phyloP scores from a whole-genome alignment of 2,797 vertebrate genomes.

The Apodemus agrarius region DNA sequence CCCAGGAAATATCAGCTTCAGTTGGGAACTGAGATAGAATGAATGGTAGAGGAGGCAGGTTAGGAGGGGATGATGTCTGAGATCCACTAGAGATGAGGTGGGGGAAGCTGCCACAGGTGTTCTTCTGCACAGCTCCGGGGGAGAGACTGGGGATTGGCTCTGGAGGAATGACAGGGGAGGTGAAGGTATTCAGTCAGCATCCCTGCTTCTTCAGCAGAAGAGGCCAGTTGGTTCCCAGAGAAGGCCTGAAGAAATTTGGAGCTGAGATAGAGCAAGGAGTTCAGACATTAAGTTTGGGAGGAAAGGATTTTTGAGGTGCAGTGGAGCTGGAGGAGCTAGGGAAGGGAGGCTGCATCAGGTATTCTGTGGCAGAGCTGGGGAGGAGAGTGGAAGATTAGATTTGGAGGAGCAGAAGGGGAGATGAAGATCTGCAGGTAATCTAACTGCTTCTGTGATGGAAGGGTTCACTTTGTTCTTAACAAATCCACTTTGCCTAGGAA shows the following conservation, averaged over 20 bases:
- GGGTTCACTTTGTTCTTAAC: background rate
- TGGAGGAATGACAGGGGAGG: background rate
- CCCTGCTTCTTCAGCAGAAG: background rate
- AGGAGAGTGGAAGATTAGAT: background rate
- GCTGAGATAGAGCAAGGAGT: background rate
- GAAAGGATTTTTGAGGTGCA: too few species aligned
- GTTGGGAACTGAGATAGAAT: background rate
- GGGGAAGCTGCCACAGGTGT: background rate
- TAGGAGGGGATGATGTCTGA: background rate
- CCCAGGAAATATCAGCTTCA: background rate
- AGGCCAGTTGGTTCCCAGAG: background rate
- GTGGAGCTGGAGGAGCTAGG: background rate
- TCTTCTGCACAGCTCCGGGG: background rate
- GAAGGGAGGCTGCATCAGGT: background rate
- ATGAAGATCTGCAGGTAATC: background rate
- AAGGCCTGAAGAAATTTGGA: background rate
- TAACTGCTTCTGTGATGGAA: background rate
- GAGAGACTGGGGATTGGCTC: background rate
- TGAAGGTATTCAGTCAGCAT: background rate
- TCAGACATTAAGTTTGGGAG: background rate
- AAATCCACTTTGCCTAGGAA: too few species aligned
- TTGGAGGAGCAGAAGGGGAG: background rate
- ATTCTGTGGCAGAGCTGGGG: background rate
- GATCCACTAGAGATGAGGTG: background rate
- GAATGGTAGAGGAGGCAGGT: background rate